Evolutionary conservation across 2,797 vertebrate genomes (phyloP), one percentile per base, ranked within the genome.

Genomic region (Acrossocheilus fasciatus): DNA sequence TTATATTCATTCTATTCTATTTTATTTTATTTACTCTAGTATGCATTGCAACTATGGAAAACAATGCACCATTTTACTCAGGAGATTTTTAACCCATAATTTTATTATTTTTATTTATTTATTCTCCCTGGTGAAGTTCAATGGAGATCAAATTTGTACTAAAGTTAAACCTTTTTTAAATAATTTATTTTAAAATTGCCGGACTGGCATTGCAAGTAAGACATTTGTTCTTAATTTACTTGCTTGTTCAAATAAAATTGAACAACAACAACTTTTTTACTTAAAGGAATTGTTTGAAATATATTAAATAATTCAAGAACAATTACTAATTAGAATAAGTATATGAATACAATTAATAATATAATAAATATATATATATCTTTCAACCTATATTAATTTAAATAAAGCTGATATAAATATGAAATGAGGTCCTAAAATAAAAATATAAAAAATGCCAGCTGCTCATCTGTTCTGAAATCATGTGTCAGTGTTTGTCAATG

Each of bases 371-470:
- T 34, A 8, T 30, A 30, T 30, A 30, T 30, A 11, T 70, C 17
- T 15, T 23, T 5, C 26, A 8, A 23, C 59, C 9, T n/a, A 57
- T 41, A 54, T 17, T 36, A 11, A 18, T 39, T 26, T n/a, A n/a
- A 62, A 47, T n/a, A 7, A 64, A 47, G 43, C 54, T 17, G 34
- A 41, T 41, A 11, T 62, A 76, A 41, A n/a, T 34, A 73, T 69
- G 20, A 83, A 69, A 59, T 85, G 69, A 83, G 77, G 39, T 39
- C 34, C 64, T 83, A 89, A 72, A 75, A 88, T 39, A 0, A 18
- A 41, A 39, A 39, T 26, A 41, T 3, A 26, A 43, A 36, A 50
- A 39, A 39, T 4, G 14, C 43, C 83, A 85, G 83, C 88, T 89
- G 88, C 87, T 72, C 52, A 36, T 79, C 76, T 62, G 36, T 68